Conservation (phyloP, 2,113 vertebrate genomes). For the Mixornis gularis region DNA sequence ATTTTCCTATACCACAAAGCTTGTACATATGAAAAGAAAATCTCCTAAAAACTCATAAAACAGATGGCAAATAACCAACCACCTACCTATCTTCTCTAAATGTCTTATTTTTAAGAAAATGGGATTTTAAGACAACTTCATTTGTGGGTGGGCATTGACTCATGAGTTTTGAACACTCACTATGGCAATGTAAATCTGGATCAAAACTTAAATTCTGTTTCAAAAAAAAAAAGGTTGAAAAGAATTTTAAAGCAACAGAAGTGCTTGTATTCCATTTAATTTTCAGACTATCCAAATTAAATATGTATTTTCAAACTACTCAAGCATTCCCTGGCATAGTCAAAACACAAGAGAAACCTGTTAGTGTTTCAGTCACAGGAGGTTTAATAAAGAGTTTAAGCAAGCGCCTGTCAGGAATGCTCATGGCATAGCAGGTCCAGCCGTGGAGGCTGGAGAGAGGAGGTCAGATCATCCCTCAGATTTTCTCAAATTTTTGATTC, state of each 20-base stretch:
- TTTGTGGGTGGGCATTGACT: constrained; percentile 55
- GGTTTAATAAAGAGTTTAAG: neutral
- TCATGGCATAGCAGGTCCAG: neutral
- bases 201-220: neutral
- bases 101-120: constrained; percentile 59
- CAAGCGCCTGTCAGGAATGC: neutral
- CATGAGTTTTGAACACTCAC: constrained; percentile 33
- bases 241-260: neutral
- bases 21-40: constrained; percentile 8
- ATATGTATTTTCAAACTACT: neutral
- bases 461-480: neutral
- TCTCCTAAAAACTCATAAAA: constrained; percentile 18
- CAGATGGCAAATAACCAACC: constrained; percentile 55
- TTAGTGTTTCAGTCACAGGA: neutral
- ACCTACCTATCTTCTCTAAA: constrained; percentile 39
- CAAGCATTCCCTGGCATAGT: neutral
- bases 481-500: neutral
- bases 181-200: constrained; percentile 21
- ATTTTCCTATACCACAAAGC: neutral
- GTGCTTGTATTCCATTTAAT: neutral
- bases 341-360: neutral
- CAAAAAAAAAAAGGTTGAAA: neutral
- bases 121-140: constrained; percentile 24
- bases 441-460: neutral
- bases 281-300: neutral